These are phyloP conservation scores for Poecilia picta DNA, from an alignment of 2,797 vertebrate genomes.

Conservation along the genomic window DNA sequence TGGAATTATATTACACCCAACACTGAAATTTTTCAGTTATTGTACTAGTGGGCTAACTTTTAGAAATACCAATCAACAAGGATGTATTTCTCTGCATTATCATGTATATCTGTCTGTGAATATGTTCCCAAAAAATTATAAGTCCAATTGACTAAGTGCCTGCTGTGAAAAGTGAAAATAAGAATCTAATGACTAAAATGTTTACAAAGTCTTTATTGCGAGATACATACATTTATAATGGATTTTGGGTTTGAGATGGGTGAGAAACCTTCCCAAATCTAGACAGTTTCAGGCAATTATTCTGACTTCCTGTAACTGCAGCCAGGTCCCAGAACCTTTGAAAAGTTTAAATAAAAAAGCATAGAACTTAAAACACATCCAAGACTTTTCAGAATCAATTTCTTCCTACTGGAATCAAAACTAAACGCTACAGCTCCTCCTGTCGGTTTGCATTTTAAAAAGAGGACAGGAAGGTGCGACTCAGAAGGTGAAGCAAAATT, in stretches of 20 bases:
- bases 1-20: background rate
- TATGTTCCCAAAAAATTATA: background rate
- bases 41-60: background rate
- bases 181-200: background rate
- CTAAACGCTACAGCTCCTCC: conserved; percentile 4
- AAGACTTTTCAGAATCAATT: background rate
- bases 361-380: conserved; percentile 9
- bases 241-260: background rate
- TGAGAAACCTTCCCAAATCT: background rate
- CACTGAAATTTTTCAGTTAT: background rate
- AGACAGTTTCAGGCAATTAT: background rate
- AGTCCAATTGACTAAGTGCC: background rate
- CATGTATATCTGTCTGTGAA: background rate
- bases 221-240: background rate
- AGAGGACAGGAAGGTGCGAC: background rate
- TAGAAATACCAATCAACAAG: background rate
- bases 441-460: conserved; percentile 17
- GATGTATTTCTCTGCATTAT: background rate
- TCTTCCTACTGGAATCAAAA: conserved; percentile 5
- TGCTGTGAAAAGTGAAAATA: background rate
- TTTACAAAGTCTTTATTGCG: background rate
- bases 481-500: conserved; percentile 8
- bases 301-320: background rate
- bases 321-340: background rate
- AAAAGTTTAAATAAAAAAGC: conserved; percentile 7